Conservation (phyloP, 2,113 vertebrate species). For the Rhineura floridana region DNA sequence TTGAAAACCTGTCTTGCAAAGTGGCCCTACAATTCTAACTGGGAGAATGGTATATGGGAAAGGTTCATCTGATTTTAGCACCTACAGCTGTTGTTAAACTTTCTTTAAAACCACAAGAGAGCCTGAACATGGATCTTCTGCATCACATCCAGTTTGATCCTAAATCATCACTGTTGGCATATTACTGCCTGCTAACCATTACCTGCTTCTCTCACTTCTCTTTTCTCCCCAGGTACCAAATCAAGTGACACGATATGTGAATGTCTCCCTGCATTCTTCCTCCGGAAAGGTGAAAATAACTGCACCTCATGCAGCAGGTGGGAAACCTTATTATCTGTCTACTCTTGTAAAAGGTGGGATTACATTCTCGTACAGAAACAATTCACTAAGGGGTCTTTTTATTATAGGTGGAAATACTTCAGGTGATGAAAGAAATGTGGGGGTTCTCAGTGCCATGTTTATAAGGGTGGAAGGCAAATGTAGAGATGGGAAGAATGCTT, state of each 20-base stretch:
- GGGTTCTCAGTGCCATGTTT: background rate
- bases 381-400: background rate
- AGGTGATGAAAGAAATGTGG: background rate
- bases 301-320: conserved; percentile 68
- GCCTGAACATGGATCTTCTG: background rate
- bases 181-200: background rate
- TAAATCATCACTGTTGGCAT: background rate
- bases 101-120: background rate
- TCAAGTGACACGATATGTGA: conserved; percentile 59
- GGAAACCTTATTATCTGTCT: background rate
- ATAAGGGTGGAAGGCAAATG: background rate
- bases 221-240: conserved; percentile 49
- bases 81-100: no score
- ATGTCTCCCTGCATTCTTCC: conserved; percentile 55
- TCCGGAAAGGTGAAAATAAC: conserved; percentile 2
- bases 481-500: background rate
- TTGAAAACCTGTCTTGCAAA: background rate
- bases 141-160: background rate
- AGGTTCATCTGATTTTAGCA: background rate
- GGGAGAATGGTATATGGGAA: background rate
- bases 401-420: background rate
- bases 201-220: background rate
- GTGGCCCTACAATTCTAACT: background rate
- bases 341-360: background rate
- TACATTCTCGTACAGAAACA: background rate